A percentile compares a stretch with the other conserved stretches of the same genome.
Conservation (phyloP, 2,797 vertebrate genomes). For the Danio jaintianensis region DNA sequence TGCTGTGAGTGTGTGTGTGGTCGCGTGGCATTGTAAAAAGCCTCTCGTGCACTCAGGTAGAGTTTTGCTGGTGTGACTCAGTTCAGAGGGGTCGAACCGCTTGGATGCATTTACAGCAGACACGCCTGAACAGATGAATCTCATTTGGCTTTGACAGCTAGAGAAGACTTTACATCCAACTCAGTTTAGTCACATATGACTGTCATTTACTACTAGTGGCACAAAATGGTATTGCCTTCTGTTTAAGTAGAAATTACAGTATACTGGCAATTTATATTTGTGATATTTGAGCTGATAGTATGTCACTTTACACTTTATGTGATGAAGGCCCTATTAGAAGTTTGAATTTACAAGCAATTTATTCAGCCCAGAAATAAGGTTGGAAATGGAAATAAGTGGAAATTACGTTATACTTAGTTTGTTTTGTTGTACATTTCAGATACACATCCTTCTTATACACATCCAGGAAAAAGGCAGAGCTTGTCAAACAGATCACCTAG, state of each 20-base stretch:
- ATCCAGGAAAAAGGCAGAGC: too few relatives aligned
- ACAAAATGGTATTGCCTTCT: neutral
- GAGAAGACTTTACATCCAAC: constrained; percentile 44
- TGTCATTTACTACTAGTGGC: constrained; percentile 10
- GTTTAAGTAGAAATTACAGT: neutral
- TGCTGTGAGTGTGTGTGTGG: constrained; percentile 26
- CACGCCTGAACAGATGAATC: constrained; percentile 38
- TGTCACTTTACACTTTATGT: too few relatives aligned
- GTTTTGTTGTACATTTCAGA: too few relatives aligned
- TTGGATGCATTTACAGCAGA: constrained; percentile 50
- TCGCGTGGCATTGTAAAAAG: constrained; percentile 43
- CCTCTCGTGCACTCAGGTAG: constrained; percentile 47
- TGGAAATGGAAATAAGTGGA: too few relatives aligned
- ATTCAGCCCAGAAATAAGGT: too few relatives aligned
- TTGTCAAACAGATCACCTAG: too few relatives aligned
- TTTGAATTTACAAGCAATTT: too few relatives aligned
- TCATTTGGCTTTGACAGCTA: constrained; percentile 30
- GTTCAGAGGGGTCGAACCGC: constrained; percentile 37
- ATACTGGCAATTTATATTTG: neutral
- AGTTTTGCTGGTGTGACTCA: constrained; percentile 34
- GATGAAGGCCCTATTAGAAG: too few relatives aligned
- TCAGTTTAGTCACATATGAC: constrained; percentile 38
- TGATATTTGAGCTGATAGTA: too few relatives aligned
- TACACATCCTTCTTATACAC: too few relatives aligned
- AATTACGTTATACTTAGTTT: too few relatives aligned